phyloP scores from a whole-genome alignment of 2,113 vertebrate species.

The Brevimyrus niger region DNA sequence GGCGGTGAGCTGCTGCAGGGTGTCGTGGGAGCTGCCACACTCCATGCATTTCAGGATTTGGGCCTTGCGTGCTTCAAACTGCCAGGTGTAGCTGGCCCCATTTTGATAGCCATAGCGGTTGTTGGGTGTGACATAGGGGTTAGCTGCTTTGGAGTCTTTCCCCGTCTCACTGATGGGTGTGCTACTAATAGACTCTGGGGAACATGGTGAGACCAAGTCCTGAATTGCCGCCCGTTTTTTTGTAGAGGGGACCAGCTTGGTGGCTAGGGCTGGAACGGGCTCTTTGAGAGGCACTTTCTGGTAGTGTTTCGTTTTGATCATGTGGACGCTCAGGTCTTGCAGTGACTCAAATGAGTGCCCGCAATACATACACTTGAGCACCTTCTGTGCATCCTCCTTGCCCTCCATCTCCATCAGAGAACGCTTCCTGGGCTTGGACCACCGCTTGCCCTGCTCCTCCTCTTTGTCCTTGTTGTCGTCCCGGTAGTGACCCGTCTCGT shows the following conservation, averaged over 20 bases:
- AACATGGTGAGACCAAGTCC: constrained; percentile 66
- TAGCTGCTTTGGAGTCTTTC: constrained; percentile 69
- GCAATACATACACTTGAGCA: constrained; percentile 80
- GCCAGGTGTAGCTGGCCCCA: constrained; percentile 81
- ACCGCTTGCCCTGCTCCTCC: constrained; percentile 65
- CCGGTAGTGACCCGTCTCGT: constrained; percentile 76
- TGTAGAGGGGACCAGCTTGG: constrained; percentile 70
- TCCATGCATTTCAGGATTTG: constrained; percentile 83
- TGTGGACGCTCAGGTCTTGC: constrained; percentile 77
- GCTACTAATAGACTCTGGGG: constrained; percentile 61
- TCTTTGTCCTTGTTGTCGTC: constrained; percentile 77
- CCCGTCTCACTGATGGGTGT: constrained; percentile 51
- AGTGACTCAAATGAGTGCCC: constrained; percentile 77
- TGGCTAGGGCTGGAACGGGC: constrained; percentile 72
- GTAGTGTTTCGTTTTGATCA: constrained; percentile 87
- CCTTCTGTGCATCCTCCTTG: constrained; percentile 81
- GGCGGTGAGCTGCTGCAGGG: constrained; percentile 75
- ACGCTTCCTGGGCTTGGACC: constrained; percentile 76
- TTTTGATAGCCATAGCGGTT: constrained; percentile 82
- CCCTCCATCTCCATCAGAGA: constrained; percentile 82
- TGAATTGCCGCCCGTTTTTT: constrained; percentile 69
- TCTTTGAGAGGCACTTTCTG: constrained; percentile 88
- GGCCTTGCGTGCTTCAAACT: constrained; percentile 78
- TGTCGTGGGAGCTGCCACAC: constrained; percentile 76
- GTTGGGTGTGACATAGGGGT: constrained; percentile 75